Conservation (phyloP, 2,888 invertebrate species). For the Eristalinus sepulchralis region DNA sequence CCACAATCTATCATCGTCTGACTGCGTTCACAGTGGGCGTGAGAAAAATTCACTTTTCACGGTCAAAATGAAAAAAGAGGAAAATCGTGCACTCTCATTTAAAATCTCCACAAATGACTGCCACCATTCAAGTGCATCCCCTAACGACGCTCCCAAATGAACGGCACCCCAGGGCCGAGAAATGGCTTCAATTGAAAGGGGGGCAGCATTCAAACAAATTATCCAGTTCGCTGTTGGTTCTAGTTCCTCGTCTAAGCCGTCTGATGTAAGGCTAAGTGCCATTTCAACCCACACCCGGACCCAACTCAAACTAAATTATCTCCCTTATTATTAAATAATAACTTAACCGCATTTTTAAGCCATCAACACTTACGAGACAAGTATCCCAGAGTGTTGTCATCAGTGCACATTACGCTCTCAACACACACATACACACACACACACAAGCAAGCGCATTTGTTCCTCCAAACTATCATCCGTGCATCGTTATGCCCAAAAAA, state of each 20-base stretch:
- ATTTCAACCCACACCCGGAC: neutral
- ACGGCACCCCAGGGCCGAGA: neutral
- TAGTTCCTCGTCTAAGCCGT: neutral
- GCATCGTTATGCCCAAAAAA: conserved; percentile 63
- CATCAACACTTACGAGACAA: conserved; percentile 34
- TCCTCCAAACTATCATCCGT: conserved; percentile 36
- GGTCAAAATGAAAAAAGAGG: neutral
- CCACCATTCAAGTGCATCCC: neutral
- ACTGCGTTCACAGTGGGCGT: neutral
- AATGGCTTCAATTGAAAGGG: neutral
- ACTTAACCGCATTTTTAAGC: conserved; percentile 54
- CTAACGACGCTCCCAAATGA: neutral
- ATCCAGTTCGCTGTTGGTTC: neutral
- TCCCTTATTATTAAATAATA: conserved; percentile 52
- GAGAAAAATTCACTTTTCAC: neutral
- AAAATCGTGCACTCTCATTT: too few relatives aligned
- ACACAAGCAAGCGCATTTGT: neutral
- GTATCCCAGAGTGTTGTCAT: conserved; percentile 41
- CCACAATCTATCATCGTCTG: neutral
- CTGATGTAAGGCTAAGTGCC: neutral
- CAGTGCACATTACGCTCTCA: conserved; percentile 65
- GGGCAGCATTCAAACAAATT: neutral
- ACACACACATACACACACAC: conserved; percentile 6
- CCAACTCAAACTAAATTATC: conserved; percentile 32
- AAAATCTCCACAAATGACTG: neutral